phyloP scores from a whole-genome alignment of 2,797 vertebrate species.

The Arnoldichthys spilopterus region DNA sequence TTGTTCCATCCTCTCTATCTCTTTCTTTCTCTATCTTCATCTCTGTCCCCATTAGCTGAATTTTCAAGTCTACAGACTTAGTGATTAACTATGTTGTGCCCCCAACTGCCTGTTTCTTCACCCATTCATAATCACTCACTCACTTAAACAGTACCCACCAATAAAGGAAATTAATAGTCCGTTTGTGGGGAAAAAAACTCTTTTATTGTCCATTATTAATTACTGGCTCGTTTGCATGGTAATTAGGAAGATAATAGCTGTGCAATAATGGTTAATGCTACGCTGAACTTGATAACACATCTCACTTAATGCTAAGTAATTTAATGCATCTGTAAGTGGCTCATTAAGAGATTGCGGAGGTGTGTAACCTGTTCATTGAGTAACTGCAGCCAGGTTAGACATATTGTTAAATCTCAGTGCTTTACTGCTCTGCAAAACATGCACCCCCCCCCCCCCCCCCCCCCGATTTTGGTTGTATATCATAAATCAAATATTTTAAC shows the following conservation, averaged over 20 bases:
- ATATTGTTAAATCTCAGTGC: background rate
- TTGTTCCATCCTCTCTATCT: background rate
- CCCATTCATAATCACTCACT: constrained; percentile 47
- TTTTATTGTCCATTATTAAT: constrained; percentile 49
- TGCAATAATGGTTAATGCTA: constrained; percentile 48
- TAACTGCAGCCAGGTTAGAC: background rate
- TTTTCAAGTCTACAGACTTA: constrained; percentile 40
- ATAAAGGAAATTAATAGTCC: constrained; percentile 45
- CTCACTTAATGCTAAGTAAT: constrained; percentile 37
- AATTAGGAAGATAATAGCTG: constrained; percentile 36
- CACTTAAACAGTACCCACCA: constrained; percentile 38
- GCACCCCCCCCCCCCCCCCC: no score
- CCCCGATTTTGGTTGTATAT: background rate
- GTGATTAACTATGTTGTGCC: constrained; percentile 55
- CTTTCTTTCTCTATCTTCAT: constrained; percentile 14
- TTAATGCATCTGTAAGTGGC: constrained; percentile 30
- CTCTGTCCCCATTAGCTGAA: constrained; percentile 21
- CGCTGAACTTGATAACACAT: constrained; percentile 37
- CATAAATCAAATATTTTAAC: background rate
- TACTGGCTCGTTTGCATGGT: constrained; percentile 42
- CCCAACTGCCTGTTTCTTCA: constrained; percentile 46
- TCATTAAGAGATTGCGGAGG: constrained; percentile 29
- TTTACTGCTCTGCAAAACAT: background rate
- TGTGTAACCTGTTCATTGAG: background rate
- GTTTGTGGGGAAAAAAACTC: constrained; percentile 25